Base-by-base conservation (phyloP, 2,888 invertebrate genomes). In the Ormyrus nitidulus region DNA sequence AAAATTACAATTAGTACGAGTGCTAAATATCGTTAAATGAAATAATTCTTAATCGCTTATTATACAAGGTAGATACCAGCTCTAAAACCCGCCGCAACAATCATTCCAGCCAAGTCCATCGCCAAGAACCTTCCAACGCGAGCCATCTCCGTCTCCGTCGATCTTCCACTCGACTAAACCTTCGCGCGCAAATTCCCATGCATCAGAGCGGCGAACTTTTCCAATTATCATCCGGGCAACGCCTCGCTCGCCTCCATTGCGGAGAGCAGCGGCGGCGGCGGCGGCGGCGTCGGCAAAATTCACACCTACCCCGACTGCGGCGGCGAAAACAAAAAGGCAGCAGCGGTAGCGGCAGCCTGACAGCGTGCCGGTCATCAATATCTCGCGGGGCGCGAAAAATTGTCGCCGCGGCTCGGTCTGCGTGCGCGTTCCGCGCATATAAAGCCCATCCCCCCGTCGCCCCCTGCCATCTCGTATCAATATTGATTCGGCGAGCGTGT, bases 401-500 rank as follows among this genome's bases (percentile, higher is more conserved):
- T 68, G 76, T 54, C 65, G 68, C 13, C 51, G 64, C 61, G 53
- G 34, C 34, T 34, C 34, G 34, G 34, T 34, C 34, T 34, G 34
- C 34, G 34, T 34, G 34, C 34, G 34, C 34, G 34, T 34, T 34
- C 34, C 34, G 34, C 34, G 34, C 34, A 34, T 34, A 34, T 34
- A 34, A 34, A 34, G 34, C 34, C 34, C 34, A 19, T 34, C 56
- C 10, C 10, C 61, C 34, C 51, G 11, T 10, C 69, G 68, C 62
- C 49, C 48, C 58, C 34, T 34, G 34, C 34, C 34, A 34, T 34
- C 34, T 34, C 81, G 80, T 84, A 85, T 85, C 86, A 86, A 86
- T 86, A 86, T 86, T 85, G 86, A 86, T 86, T 86, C 83, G 81
- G 51, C 64, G 49, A 13, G 77, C 64, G 68, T 68, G 73, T 13